Percentiles rank a stretch among this genome's conserved stretches.
Evolutionary conservation across 1,140 invertebrate genomes (phyloP).

Genomic region (Pteromalus puparum): DNA sequence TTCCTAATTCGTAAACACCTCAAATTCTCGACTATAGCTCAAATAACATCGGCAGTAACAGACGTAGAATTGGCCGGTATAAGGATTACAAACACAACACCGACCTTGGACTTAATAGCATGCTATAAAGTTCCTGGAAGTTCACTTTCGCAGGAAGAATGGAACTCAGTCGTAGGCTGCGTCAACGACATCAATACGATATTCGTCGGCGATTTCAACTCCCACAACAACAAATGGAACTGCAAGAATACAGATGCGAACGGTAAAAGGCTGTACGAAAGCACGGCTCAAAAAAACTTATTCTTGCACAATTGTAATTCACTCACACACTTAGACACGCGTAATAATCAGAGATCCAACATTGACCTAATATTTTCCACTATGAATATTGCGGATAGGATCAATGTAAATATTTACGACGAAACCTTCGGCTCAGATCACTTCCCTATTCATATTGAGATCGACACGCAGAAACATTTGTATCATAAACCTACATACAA

Average conservation of each 20-base stretch:
- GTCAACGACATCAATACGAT: not conserved
- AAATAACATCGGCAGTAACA: not conserved
- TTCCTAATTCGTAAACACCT: constrained; percentile 24
- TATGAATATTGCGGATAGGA: constrained; percentile 28
- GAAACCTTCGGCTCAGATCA: constrained; percentile 32
- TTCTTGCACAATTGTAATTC: constrained; percentile 1
- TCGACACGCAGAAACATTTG: not conserved
- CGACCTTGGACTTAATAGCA: not conserved
- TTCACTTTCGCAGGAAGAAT: not conserved
- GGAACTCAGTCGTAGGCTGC: not conserved
- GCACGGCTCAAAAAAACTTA: not conserved
- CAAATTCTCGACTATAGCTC: not conserved
- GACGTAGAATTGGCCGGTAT: constrained; percentile 21
- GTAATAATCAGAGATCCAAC: not conserved
- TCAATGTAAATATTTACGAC: constrained; percentile 58
- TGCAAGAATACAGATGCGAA: not conserved
- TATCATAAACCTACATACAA: not conserved
- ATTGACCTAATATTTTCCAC: constrained; percentile 18
- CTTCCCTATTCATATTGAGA: not conserved
- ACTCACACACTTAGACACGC: not conserved
- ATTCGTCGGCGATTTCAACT: not conserved
- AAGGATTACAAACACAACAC: not conserved
- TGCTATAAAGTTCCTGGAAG: not conserved
- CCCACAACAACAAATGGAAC: constrained; percentile 7
- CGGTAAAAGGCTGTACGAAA: not conserved